Conservation (phyloP, 2,888 invertebrate species). For the Amiota communis region DNA sequence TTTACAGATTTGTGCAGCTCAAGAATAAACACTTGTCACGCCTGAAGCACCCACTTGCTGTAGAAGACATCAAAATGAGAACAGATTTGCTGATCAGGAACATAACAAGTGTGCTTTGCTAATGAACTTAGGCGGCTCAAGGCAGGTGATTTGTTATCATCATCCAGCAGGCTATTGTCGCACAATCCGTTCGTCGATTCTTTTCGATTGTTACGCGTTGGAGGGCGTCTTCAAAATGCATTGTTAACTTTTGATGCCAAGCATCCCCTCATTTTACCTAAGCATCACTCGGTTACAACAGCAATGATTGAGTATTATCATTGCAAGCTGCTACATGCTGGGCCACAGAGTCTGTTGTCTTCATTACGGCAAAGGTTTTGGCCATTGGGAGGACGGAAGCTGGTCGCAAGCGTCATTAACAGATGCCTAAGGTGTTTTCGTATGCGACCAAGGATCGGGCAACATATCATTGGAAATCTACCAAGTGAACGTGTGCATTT, state of each 20-base stretch:
- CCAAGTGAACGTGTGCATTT: background rate
- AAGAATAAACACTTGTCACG: background rate
- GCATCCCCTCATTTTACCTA: slow-evolving; percentile 19
- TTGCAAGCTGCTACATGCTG: background rate
- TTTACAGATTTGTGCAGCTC: slow-evolving; percentile 15
- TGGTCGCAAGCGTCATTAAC: no score
- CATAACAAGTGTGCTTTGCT: no score
- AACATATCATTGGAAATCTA: background rate
- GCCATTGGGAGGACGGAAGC: no score
- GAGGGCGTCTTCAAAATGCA: no score
- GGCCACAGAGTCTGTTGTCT: background rate
- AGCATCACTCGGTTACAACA: background rate
- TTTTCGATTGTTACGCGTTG: background rate
- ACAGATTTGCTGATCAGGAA: no score
- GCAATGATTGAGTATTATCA: background rate
- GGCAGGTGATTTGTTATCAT: background rate
- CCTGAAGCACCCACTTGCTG: no score
- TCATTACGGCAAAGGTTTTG: no score
- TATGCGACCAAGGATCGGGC: no score
- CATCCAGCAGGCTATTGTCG: background rate
- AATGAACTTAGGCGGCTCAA: background rate
- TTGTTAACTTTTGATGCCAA: background rate
- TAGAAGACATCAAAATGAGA: no score
- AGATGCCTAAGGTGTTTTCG: no score
- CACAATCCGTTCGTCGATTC: slow-evolving; percentile 18